These are phyloP conservation scores for Acanthopleura granulata DNA, from an alignment of 2,888 invertebrate species.

Conservation along the genomic window DNA sequence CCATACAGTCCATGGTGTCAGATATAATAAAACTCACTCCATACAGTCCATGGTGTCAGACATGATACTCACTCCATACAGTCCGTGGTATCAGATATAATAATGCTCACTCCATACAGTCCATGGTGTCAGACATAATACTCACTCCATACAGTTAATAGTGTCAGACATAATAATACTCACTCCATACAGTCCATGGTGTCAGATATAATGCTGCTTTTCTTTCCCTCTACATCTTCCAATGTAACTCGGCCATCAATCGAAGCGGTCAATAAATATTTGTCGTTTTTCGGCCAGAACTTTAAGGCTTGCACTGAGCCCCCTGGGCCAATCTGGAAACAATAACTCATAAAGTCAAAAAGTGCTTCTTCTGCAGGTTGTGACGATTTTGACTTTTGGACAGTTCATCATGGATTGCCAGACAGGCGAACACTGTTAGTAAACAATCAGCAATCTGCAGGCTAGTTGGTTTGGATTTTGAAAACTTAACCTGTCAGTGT, in stretches of 20 bases:
- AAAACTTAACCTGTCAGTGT: no score
- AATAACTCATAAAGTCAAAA: neutral
- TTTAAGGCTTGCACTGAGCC: constrained; percentile 63
- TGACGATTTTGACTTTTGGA: no score
- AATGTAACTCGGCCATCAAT: constrained; percentile 58
- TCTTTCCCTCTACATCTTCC: constrained; percentile 45
- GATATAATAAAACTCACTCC: neutral
- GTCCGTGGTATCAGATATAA: neutral
- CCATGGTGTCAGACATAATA: neutral
- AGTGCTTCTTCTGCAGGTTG: no score
- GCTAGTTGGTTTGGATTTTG: no score
- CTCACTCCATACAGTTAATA: constrained; percentile 45
- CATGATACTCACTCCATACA: neutral
- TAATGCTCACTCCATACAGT: neutral
- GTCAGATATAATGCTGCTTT: constrained; percentile 46
- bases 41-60: neutral
- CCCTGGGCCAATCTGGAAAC: constrained; percentile 56
- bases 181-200: constrained; percentile 37
- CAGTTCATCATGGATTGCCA: no score
- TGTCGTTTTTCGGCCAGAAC: constrained; percentile 53
- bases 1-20: no score
- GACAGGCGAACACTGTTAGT: no score
- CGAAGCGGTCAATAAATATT: constrained; percentile 51
- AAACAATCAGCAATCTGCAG: no score
- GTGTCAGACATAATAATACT: constrained; percentile 30